These are phyloP conservation scores for Myotis davidii DNA, from an alignment of 2,113 vertebrate species.

Conservation along the genomic window DNA sequence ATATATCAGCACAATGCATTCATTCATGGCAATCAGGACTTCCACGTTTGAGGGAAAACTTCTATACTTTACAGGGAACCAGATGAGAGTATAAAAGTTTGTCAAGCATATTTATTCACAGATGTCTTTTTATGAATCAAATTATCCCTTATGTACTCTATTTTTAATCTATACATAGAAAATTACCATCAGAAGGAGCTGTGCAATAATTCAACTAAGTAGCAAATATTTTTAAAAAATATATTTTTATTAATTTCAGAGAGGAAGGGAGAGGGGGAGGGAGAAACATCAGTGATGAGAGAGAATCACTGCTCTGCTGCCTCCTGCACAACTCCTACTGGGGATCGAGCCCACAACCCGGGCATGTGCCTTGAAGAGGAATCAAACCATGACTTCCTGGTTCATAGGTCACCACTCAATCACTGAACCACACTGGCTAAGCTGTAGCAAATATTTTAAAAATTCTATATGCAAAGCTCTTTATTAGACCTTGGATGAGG, in stretches of 20 bases:
- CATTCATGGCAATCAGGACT: not conserved
- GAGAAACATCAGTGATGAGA: no score
- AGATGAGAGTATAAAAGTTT: not conserved
- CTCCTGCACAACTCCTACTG: no score
- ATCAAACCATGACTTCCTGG: no score
- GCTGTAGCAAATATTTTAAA: not conserved
- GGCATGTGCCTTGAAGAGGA: no score
- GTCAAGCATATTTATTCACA: not conserved
- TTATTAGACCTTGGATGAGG: not conserved
- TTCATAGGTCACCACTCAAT: no score
- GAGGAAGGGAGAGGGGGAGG: no score
- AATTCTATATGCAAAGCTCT: not conserved
- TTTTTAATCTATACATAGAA: not conserved
- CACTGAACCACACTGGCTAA: no score
- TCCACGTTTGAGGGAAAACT: not conserved
- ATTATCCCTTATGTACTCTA: not conserved
- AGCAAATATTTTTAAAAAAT: not conserved
- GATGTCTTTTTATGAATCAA: not conserved
- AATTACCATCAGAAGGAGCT: not conserved
- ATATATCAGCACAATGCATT: not conserved
- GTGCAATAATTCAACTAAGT: not conserved
- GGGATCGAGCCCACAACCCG: no score
- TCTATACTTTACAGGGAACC: not conserved
- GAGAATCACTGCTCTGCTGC: no score
- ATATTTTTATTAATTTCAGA: no score